Base-by-base conservation (phyloP, 2,797 vertebrate genomes). In the Valencia hispanica region DNA sequence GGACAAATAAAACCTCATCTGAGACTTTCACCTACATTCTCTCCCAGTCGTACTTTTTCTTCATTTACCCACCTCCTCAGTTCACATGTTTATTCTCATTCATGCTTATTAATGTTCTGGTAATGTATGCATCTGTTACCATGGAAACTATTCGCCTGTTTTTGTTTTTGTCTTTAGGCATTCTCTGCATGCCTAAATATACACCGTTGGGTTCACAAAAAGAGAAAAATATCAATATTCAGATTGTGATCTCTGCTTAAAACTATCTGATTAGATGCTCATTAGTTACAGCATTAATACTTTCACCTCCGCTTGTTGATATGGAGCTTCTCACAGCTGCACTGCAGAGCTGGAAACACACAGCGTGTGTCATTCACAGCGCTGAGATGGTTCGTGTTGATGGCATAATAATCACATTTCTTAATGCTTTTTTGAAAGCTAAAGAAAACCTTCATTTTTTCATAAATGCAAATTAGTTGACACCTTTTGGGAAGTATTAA, bases 91-190 rank as follows among this genome's bases (percentile, higher is more conserved):
- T 78, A 45, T 80, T 80, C 72, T 86, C 90, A 94, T 93, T 92
- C 87, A 92, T 88, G 51, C 43, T n/a, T 72, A 79, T 75, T 89
- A 90, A 65, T 39, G 20, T 34, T 34, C 20, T 65, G 61, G 34
- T 39, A 89, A 92, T 91, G 81, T 87, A 88, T 88, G 84, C 74
- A 90, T 87, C 82, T 75, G 90, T 82, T 92, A 87, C 84, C 87
- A 92, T 93, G 89, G 91, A 82, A 92, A 91, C 89, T 0, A 55
- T 82, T 91, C 90, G 91, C 87, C 80, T 92, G 92, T 85, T 80
- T 83, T 68, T 92, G 92, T 85, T 80, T 83, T 68, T 20, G 6
- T 86, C 83, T 87, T 86, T 87, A 89, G 85, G 91, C 86, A 86
- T 89, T 88, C 83, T 84, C 78, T 68, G 3, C 72, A 3, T 80